Base-by-base conservation (phyloP, 2,113 vertebrate genomes). In the Trematocara marginatum region DNA sequence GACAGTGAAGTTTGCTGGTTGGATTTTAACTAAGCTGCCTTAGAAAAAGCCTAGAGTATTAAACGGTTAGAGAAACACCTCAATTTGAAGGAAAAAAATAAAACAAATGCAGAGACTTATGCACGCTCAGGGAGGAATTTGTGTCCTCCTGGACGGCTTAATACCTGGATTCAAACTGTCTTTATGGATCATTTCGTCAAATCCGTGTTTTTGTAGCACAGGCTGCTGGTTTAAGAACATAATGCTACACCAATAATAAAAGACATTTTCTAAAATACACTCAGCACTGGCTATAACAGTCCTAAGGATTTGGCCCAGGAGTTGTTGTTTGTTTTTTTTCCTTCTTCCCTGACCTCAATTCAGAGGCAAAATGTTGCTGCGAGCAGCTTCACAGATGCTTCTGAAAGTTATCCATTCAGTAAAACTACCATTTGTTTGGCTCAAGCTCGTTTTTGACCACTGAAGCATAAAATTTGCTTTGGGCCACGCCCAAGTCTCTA, bases 391-490 rank as follows among this genome's bases (percentile, higher is more conserved):
- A 53, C 52, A 86, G 79, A 85, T 51, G 80, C 47, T 85, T 83
- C 51, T 78, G 8, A 64, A 78, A 71, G 53, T 61, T 20, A 86
- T 88, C 35, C 81, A 38, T 85, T 69, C 69, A 51, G 42, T 85
- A 52, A 79, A 88, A 86, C 71, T 56, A 82, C 80, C 42, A 83
- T 92, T 91, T 87, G 47, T 90, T 86, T 88, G 59, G 78, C 82
- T 90, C 12, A 51, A 76, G 49, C 56, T 84, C 7, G 16, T 91
- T 93, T 66, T 79, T 90, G 87, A 90, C 89, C 88, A 92, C 82
- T 40, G 79, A 82, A 89, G 89, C 90, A 92, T 87, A 87, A 91
- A 88, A 92, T 81, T 6, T n/a, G 83, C 92, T 91, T 80, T 83
- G 78, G 82, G 90, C 85, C 29, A 79, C 18, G 15, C 71, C 74